Evolutionary conservation across 2,113 vertebrate genomes (phyloP).

Genomic region (Delphinapterus leucas): DNA sequence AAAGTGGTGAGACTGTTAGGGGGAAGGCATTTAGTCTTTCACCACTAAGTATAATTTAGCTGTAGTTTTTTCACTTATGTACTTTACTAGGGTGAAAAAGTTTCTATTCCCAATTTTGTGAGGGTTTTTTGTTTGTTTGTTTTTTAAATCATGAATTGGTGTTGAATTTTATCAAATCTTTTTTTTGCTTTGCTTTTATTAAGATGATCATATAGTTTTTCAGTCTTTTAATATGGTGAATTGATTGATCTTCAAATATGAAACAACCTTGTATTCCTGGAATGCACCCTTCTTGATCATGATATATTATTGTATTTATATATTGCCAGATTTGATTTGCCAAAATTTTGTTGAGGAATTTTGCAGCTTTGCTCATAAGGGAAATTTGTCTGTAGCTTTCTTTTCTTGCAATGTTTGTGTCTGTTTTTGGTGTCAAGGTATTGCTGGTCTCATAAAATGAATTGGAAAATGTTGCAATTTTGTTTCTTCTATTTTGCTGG

Average conservation of each 20-base stretch:
- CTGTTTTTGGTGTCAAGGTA: not conserved
- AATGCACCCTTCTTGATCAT: not conserved
- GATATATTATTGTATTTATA: not conserved
- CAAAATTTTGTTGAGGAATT: not conserved
- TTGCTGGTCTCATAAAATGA: not conserved
- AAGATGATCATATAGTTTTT: not conserved
- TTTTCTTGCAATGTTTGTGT: not conserved
- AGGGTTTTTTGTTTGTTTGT: not conserved
- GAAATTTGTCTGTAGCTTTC: not conserved
- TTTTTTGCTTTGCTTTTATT: not conserved
- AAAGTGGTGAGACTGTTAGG: not conserved
- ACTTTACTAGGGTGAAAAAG: too few species aligned
- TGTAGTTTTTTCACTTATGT: too few species aligned
- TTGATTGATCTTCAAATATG: not conserved
- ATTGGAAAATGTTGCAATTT: not conserved
- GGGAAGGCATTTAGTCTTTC: not conserved
- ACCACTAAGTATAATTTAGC: too few species aligned
- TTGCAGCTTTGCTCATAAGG: not conserved
- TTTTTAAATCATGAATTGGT: not conserved
- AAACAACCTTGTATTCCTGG: not conserved
- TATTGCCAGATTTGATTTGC: not conserved
- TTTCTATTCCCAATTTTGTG: too few species aligned
- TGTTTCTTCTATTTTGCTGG: not conserved
- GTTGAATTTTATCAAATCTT: not conserved
- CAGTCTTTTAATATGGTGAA: not conserved